Evolutionary conservation across 2,113 vertebrate genomes (phyloP).

Genomic region (Seriola quinqueradiata): DNA sequence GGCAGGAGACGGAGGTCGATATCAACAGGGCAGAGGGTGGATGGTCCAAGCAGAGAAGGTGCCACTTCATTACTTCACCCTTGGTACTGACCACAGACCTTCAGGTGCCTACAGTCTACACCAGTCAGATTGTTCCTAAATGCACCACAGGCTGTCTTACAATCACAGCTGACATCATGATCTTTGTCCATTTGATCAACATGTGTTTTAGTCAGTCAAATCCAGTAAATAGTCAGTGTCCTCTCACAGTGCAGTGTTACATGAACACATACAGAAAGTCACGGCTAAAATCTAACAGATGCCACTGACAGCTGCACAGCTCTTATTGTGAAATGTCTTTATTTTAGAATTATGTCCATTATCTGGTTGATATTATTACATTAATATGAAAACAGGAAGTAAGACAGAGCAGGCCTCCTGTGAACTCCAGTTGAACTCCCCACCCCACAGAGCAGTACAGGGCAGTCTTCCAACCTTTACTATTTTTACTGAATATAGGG

Average conservation of each 20-base stretch:
- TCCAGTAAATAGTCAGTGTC: not conserved
- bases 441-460: not conserved
- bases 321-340: not conserved
- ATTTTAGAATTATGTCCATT: not conserved
- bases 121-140: not conserved
- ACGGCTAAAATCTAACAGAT: not conserved
- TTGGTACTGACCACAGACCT: not conserved
- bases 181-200: not conserved
- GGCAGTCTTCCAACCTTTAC: conserved; percentile 16
- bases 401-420: conserved; percentile 6
- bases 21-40: too few relatives aligned
- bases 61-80: not conserved
- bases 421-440: conserved; percentile 45
- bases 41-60: not conserved
- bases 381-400: conserved; percentile 36
- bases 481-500: conserved; percentile 14
- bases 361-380: conserved; percentile 17
- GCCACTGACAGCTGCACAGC: not conserved
- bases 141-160: not conserved
- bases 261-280: not conserved
- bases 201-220: not conserved
- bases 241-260: not conserved
- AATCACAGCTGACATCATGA: not conserved
- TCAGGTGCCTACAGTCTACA: too few relatives aligned
- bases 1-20: too few relatives aligned